Evolutionary conservation across 23 tunicate genomes (phyloP), one percentile per base, ranked within the genome.

Genomic region (Oikopleura vanhoeffeni): DNA sequence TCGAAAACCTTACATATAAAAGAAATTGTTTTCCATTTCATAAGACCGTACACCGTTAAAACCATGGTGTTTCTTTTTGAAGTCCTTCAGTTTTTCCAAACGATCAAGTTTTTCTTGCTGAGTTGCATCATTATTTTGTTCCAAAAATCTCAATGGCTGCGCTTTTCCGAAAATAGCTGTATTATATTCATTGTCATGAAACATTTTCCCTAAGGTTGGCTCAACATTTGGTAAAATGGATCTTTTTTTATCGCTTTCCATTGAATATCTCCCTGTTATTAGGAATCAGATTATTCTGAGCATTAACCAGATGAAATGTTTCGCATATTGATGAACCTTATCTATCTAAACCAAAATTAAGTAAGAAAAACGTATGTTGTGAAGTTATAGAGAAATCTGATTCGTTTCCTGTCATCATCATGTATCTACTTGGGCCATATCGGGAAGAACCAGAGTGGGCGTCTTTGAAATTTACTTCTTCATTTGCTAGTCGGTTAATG

Each of bases 91-190:
- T 18, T 71, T 71, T 30, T 33, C 79, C 4, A 18, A 71, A 18
- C 34, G 27, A 33, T 71, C 35, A 2, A 18, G 27, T 38, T 2
- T 13, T 71, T 71, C 79, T 33, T 28, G 3, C 34, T 18, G 2
- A 13, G 27, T 71, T 38, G 27, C 34, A 38, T 13, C 32, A 32
- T 28, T 30, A 30, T 71, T 71, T 30, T 38, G 27, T 30, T 18
- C 36, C 38, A 24, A 18, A 18, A 30, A 2, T 71, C 32, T 18
- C 34, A 71, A 32, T 3, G 79, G 79, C 35, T 71, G 79, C 27
- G 79, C 35, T 71, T 71, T 71, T 33, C 79, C 79, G 38, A 71
- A 71, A 71, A 71, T 30, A 30, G 36, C 79, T 18, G 79, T 71
- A 18, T 3, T 28, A 30, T 71, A 71, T 33, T 38, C 79, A 71